Conservation (phyloP, 2,797 vertebrate species). For the Rallus crepitans region DNA sequence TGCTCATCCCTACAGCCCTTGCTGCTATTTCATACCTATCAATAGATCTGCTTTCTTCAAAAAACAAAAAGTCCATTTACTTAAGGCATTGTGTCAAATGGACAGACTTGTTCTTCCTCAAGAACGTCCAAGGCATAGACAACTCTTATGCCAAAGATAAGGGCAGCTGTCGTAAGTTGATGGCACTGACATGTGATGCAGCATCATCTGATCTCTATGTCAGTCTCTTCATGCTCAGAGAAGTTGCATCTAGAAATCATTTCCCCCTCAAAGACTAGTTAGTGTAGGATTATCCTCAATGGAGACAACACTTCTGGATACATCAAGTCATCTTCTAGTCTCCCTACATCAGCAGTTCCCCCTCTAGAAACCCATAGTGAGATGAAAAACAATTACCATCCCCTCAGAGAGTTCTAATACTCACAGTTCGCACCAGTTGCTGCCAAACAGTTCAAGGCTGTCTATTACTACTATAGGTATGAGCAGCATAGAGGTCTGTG, state of each 20-base stretch:
- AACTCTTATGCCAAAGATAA: background rate
- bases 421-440: background rate
- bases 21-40: background rate
- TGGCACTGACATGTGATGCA: background rate
- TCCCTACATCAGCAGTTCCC: background rate
- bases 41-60: background rate
- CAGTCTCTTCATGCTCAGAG: background rate
- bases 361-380: background rate
- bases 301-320: background rate
- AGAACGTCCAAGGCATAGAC: background rate
- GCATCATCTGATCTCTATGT: background rate
- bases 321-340: background rate
- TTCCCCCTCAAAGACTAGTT: background rate
- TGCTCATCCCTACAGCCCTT: background rate
- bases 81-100: background rate
- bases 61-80: background rate
- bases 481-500: background rate
- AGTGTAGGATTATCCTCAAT: background rate
- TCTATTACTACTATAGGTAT: background rate
- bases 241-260: background rate
- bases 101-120: background rate
- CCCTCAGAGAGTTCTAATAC: background rate
- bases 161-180: background rate
- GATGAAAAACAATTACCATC: background rate
- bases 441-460: background rate